phyloP scores from a whole-genome alignment of 2,797 vertebrate genomes.

The Lepidocolaptes lacrymiger region DNA sequence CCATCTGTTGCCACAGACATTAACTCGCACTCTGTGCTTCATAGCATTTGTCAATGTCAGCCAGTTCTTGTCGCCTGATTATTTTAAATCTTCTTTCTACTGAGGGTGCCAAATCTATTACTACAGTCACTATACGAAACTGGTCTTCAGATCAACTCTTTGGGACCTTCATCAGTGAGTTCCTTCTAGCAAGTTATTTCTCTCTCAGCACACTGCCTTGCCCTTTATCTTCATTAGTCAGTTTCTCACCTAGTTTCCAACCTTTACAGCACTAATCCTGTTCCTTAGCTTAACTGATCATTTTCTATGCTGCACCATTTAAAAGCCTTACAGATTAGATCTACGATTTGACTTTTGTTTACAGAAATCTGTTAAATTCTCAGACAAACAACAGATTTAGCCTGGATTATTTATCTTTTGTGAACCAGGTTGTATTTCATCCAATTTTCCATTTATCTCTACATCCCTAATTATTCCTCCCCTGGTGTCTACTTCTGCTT shows the following conservation, averaged over 20 bases:
- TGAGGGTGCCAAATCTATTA: not conserved
- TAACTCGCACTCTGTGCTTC: not conserved
- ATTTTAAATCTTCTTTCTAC: not conserved
- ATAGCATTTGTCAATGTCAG: slow-evolving; percentile 12
- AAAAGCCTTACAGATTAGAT: not conserved
- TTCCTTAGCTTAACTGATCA: not conserved
- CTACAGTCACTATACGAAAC: not conserved
- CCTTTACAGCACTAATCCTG: not conserved
- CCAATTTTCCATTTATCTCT: not conserved
- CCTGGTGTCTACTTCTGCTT: not conserved
- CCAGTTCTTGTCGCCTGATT: not conserved
- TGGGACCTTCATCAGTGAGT: not conserved
- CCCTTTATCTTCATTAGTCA: not conserved
- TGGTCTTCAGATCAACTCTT: not conserved
- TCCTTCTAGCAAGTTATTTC: not conserved
- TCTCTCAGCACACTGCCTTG: not conserved
- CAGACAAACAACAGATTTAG: not conserved
- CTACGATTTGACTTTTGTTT: not conserved
- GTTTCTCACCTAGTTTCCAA: not conserved
- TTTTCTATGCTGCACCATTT: not conserved
- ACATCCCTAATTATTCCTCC: not conserved
- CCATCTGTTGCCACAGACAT: slow-evolving; percentile 27
- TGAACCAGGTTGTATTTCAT: not conserved
- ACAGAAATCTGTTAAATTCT: not conserved
- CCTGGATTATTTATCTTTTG: not conserved